A percentile compares a stretch with the other conserved stretches of the same genome.
Conservation (phyloP, 1,140 invertebrate species). For the Oreohelix idahoensis region DNA sequence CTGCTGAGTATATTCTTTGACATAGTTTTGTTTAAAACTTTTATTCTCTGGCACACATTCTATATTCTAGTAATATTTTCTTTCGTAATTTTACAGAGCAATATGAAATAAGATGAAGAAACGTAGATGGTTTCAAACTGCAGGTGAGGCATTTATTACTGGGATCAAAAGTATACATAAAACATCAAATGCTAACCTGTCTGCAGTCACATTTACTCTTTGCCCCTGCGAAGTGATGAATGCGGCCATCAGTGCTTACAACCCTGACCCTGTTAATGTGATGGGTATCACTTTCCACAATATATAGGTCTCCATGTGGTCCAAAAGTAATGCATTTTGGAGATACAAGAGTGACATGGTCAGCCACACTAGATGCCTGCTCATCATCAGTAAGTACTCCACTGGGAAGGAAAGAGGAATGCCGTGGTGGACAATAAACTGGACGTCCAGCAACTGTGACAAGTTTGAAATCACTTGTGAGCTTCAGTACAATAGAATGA, state of each 20-base stretch:
- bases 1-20: no score
- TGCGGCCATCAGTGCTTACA: conserved; percentile 92
- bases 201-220: conserved; percentile 95
- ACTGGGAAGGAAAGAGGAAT: conserved; percentile 53
- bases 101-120: no score
- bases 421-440: conserved; percentile 87
- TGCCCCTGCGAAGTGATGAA: conserved; percentile 91
- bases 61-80: no score
- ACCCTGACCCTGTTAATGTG: conserved; percentile 90
- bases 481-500: conserved; percentile 93
- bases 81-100: no score
- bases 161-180: not conserved
- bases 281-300: conserved; percentile 92
- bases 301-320: conserved; percentile 92
- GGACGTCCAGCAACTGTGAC: conserved; percentile 93
- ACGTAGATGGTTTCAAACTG: no score
- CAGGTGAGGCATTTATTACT: not conserved
- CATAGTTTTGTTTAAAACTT: no score
- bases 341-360: conserved; percentile 89
- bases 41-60: no score
- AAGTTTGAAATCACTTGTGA: conserved; percentile 90
- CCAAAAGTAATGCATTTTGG: conserved; percentile 94
- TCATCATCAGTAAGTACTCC: conserved; percentile 66
- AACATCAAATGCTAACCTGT: conserved; percentile 68
- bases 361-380: conserved; percentile 64